Evolutionary conservation across 2,888 invertebrate genomes (phyloP).

Genomic region (Rhingia campestris): DNA sequence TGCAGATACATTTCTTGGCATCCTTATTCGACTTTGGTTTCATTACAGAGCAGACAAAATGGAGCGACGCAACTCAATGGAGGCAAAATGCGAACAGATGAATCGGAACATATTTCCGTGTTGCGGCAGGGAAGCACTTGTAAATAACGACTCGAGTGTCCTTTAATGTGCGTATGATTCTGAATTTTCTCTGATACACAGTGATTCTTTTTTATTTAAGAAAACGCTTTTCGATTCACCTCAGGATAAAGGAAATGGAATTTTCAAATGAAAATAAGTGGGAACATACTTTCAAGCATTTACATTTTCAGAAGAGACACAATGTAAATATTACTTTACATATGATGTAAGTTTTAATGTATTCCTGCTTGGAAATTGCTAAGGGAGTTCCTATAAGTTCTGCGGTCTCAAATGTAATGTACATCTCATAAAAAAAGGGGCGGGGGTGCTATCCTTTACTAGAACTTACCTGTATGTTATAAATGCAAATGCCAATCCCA

Average conservation of each 20-base stretch:
- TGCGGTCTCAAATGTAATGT: too few relatives aligned
- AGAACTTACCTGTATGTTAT: slow-evolving; percentile 86
- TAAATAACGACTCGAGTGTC: slow-evolving; percentile 1
- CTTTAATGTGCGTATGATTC: slow-evolving; percentile 4
- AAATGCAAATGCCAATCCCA: slow-evolving; percentile 87
- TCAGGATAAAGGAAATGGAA: too few relatives aligned
- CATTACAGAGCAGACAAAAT: not conserved
- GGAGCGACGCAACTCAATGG: not conserved
- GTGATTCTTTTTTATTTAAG: too few relatives aligned
- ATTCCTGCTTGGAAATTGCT: too few relatives aligned
- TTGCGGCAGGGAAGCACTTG: not conserved
- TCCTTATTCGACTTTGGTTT: slow-evolving; percentile 66
- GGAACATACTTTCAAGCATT: too few relatives aligned
- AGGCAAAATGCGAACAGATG: not conserved
- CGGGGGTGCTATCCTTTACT: not conserved
- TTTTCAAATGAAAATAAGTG: too few relatives aligned
- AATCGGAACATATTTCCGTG: slow-evolving; percentile 2
- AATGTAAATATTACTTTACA: too few relatives aligned
- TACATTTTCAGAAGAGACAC: too few relatives aligned
- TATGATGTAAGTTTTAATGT: too few relatives aligned
- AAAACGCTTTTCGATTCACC: too few relatives aligned
- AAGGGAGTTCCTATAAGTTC: too few relatives aligned
- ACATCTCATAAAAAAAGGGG: too few relatives aligned
- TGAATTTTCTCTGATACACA: not conserved
- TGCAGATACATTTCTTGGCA: slow-evolving; percentile 26